Conservation (phyloP, 2,113 vertebrate species). For the Sturnus vulgaris region DNA sequence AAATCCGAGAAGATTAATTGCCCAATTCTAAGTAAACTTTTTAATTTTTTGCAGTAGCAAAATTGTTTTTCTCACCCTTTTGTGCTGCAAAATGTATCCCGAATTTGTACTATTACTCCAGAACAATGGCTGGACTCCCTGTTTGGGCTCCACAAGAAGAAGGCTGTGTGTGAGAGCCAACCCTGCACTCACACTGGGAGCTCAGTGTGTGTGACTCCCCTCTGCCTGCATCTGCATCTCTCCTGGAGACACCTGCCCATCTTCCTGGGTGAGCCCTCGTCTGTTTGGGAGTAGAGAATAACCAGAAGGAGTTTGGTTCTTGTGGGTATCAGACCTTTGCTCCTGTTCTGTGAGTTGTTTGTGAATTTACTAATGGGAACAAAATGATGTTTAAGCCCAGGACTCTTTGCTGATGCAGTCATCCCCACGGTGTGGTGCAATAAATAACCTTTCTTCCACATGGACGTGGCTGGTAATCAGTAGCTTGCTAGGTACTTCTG, state of each 20-base stretch:
- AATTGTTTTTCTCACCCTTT: not conserved
- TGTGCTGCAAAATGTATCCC: not conserved
- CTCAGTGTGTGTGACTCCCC: not conserved
- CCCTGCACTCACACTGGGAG: fast-evolving
- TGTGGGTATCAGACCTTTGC: not conserved
- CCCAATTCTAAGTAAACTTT: not conserved
- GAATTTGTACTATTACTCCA: not conserved
- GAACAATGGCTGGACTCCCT: not conserved
- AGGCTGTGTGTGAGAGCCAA: not conserved
- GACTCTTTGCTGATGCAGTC: not conserved
- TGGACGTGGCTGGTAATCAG: not conserved
- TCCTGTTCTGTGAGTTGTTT: not conserved
- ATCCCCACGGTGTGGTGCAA: not conserved
- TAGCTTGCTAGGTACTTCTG: not conserved
- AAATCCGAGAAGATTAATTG: not conserved
- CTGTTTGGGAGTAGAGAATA: not conserved
- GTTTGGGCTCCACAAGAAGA: not conserved
- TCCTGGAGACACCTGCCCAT: not conserved
- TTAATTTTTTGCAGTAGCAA: not conserved
- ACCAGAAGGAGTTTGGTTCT: not conserved
- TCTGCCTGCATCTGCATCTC: not conserved
- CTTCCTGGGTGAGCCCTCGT: not conserved
- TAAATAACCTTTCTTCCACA: conserved; percentile 20
- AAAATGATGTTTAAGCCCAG: not conserved
- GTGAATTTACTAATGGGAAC: not conserved